Evolutionary conservation across 2,113 vertebrate genomes (phyloP).

Genomic region (Ammodytes marinus): DNA sequence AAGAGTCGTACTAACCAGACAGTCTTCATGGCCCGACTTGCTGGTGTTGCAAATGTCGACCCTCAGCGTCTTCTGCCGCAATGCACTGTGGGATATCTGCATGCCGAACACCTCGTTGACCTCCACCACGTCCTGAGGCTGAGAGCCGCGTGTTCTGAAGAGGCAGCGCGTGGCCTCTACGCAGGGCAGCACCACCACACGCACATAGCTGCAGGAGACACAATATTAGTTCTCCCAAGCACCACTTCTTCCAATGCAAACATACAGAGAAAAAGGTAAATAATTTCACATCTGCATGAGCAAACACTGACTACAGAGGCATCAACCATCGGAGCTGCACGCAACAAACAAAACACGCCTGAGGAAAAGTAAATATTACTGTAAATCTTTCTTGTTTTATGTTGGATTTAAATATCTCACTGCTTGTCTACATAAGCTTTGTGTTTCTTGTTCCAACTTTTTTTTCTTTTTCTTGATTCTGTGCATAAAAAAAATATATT

Average conservation of each 20-base stretch:
- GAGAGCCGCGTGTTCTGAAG: conserved; percentile 88
- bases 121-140: conserved; percentile 82
- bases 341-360: background rate
- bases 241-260: background rate
- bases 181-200: conserved; percentile 92
- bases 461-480: background rate
- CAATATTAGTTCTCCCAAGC: background rate
- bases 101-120: conserved; percentile 92
- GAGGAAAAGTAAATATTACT: conserved; percentile 4
- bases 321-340: background rate
- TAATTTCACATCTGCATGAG: background rate
- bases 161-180: conserved; percentile 91
- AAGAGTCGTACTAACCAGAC: conserved; percentile 86
- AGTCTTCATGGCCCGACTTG: conserved; percentile 89
- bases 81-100: conserved; percentile 88
- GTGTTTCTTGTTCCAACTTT: background rate
- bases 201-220: conserved; percentile 85
- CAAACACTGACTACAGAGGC: background rate
- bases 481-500: too few species aligned
- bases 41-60: conserved; percentile 90
- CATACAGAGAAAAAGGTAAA: background rate
- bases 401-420: background rate
- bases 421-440: background rate
- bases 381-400: background rate
- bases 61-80: conserved; percentile 95